Conservation (phyloP, 2,113 vertebrate genomes). For the Osmerus eperlanus region DNA sequence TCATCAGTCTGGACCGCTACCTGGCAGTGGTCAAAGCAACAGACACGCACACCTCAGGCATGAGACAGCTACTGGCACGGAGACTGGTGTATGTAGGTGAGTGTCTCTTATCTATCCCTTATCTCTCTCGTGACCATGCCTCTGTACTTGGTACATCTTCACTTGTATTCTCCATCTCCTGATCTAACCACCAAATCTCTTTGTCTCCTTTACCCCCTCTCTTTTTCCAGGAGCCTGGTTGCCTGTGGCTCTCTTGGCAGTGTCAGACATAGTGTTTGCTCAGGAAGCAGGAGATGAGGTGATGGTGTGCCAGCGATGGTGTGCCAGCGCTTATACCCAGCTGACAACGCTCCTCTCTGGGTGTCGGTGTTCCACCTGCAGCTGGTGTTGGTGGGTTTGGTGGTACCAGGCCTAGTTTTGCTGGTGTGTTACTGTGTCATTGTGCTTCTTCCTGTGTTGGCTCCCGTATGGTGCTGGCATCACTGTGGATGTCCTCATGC, state of each 20-base stretch:
- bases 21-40: no score
- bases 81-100: conserved; percentile 75
- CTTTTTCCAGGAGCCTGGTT: conserved; percentile 56
- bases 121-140: neutral
- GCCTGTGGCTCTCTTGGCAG: conserved; percentile 84
- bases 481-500: neutral
- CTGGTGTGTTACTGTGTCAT: conserved; percentile 41
- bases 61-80: no score
- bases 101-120: conserved; percentile 49
- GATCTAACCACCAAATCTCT: neutral
- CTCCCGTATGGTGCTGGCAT: no score
- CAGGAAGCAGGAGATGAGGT: conserved; percentile 62
- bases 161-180: neutral
- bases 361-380: conserved; percentile 86
- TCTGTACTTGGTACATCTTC: neutral
- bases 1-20: no score
- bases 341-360: conserved; percentile 72
- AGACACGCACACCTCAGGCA: no score
- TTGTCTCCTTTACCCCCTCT: neutral
- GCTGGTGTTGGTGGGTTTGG: conserved; percentile 88
- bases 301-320: conserved; percentile 80
- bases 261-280: conserved; percentile 90
- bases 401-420: conserved; percentile 90
- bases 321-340: conserved; percentile 87
- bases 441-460: no score